Evolutionary conservation across 1,140 invertebrate species (phyloP).

Genomic region (Calephelis virginiensis): DNA sequence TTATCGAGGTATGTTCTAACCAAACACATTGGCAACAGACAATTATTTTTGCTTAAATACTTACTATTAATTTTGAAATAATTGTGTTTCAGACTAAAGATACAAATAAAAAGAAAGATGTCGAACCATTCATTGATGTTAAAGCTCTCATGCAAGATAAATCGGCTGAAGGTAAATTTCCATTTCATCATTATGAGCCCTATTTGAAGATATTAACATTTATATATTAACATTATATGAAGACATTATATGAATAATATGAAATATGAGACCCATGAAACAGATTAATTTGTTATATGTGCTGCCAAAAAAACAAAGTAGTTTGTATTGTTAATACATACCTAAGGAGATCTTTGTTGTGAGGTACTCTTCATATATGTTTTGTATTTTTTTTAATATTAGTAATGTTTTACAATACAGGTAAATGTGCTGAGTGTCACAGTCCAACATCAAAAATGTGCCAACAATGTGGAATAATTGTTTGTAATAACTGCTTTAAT

Average conservation of each 20-base stretch:
- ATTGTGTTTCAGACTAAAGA: conserved; percentile 3
- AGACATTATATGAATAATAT: too few relatives aligned
- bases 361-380: too few relatives aligned
- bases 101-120: conserved; percentile 21
- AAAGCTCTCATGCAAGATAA: conserved; percentile 41
- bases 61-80: not conserved
- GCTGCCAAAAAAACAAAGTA: too few relatives aligned
- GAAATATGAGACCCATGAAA: too few relatives aligned
- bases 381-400: too few relatives aligned
- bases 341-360: too few relatives aligned
- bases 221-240: too few relatives aligned
- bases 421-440: conserved; percentile 56
- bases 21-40: not conserved
- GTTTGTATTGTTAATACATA: too few relatives aligned
- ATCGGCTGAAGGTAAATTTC: conserved; percentile 39
- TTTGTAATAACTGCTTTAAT: conserved; percentile 61
- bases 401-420: conserved; percentile 35
- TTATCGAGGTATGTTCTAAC: conserved; percentile 21
- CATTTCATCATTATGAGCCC: too few relatives aligned
- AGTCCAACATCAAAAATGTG: conserved; percentile 55
- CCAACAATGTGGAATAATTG: conserved; percentile 53
- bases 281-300: too few relatives aligned
- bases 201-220: too few relatives aligned
- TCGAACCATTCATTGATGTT: conserved; percentile 48
- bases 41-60: not conserved